phyloP scores from a whole-genome alignment of 2,113 vertebrate genomes.

The Crotalus tigris region DNA sequence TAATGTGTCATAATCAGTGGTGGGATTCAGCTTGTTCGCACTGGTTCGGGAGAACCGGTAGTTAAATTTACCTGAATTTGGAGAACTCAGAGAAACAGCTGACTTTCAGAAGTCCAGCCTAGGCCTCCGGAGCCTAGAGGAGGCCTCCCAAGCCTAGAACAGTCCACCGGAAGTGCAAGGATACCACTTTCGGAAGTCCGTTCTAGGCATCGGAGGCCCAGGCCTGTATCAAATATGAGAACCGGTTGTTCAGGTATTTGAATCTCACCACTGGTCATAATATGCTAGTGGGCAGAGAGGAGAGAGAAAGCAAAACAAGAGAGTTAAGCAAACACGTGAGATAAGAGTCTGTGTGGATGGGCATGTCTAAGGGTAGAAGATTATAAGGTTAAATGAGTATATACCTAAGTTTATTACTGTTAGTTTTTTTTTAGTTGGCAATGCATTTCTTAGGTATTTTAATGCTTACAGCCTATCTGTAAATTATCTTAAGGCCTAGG shows the following conservation, averaged over 20 bases:
- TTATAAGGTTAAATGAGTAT: neutral
- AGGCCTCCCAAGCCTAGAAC: too few relatives aligned
- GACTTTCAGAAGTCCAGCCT: too few relatives aligned
- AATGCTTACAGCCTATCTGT: neutral
- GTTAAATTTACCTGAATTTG: too few relatives aligned
- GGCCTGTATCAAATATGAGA: too few relatives aligned
- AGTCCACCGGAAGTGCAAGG: too few relatives aligned
- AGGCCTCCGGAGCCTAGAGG: too few relatives aligned
- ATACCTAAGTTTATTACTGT: neutral
- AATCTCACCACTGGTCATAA: neutral
- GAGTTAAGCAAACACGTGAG: neutral
- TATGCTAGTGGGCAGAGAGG: neutral
- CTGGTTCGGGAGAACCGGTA: too few relatives aligned
- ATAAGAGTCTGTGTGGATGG: neutral
- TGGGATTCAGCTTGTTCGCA: too few relatives aligned
- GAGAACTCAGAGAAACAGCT: too few relatives aligned
- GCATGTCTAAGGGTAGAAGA: neutral
- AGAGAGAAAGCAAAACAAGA: neutral
- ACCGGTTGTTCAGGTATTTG: too few relatives aligned
- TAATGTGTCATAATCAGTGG: neutral
- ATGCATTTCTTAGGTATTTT: neutral
- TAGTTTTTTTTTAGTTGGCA: neutral
- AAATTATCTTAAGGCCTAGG: neutral
- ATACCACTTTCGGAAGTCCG: too few relatives aligned
- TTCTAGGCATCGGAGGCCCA: too few relatives aligned